Evolutionary conservation across 2,888 invertebrate species (phyloP), one percentile per base, ranked within the genome.

Genomic region (Hydropsyche betteni): DNA sequence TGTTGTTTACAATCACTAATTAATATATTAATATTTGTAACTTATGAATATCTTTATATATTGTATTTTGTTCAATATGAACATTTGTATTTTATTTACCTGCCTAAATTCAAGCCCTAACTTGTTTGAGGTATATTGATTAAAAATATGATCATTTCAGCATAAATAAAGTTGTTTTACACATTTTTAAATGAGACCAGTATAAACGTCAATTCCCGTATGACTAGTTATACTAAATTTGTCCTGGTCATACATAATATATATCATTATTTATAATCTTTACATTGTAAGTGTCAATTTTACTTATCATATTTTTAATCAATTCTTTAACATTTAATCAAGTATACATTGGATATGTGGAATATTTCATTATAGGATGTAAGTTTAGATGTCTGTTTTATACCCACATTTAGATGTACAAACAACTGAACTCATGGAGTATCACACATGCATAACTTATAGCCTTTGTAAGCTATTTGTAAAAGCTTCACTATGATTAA

Each of bases 241-340:
- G 75, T 78, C 77, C 80, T 80, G 80, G 79, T 80, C 79, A 80
- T 80, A 80, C 76, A 79, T 79, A 75, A 79, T 77, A 75, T 75
- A 78, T 80, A 79, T 79, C 76, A 79, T 77, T 80, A 80, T 75
- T 77, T 79, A 74, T 80, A 80, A 77, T 78, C 77, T 75, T 61
- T 79, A 80, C 76, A 76, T 79, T 79, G 55, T 77, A 79, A 77
- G 78, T 77, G 77, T 78, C 79, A 78, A 79, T 77, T 77, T 78
- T 70, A 74, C 53, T 71, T 75, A 74, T 75, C 75, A 75, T 77
- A 74, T 77, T 55, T 68, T 75, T 69, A 76, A 76, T 75, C 74
- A 61, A 69, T 74, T 64, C 74, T 74, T 70, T 53, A 76, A 72
- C 61, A 12, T 61, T 44, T 68, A 68, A 34, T 8, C 68, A 69